Conservation (phyloP, 2,113 vertebrate species). For the Sylvietta virens region DNA sequence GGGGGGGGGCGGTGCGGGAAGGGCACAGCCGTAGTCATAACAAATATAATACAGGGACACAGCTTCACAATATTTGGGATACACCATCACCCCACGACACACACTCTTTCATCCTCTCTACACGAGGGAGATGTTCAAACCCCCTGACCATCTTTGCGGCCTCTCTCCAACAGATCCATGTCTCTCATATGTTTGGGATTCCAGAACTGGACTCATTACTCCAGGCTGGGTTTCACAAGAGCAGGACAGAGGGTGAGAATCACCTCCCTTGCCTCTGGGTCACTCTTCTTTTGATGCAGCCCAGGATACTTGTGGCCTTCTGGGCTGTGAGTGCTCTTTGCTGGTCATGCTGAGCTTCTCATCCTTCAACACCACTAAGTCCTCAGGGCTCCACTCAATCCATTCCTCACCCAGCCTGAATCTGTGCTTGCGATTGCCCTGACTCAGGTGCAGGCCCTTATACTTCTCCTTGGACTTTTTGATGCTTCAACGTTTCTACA, state of each 20-base stretch:
- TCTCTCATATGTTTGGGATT: background rate
- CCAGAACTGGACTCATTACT: background rate
- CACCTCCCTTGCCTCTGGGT: background rate
- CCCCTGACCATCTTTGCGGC: rapidly evolving
- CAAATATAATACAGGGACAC: too few species aligned
- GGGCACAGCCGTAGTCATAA: too few species aligned
- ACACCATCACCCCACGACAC: too few species aligned
- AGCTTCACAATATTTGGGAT: too few species aligned
- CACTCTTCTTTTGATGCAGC: background rate
- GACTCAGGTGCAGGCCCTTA: background rate
- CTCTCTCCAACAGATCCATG: background rate
- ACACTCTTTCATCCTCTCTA: background rate
- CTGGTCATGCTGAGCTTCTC: background rate
- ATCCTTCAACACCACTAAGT: background rate
- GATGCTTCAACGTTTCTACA: background rate
- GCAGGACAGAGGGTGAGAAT: background rate
- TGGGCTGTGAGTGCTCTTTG: background rate
- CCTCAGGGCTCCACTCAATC: background rate
- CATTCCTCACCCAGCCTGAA: background rate
- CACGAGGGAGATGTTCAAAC: background rate
- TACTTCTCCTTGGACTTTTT: background rate
- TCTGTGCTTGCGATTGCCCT: background rate
- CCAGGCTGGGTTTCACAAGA: background rate
- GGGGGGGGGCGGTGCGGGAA: too few species aligned
- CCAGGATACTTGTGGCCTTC: background rate